Base-by-base conservation (phyloP, 2,113 vertebrate genomes). In the Kobus ellipsiprymnus region DNA sequence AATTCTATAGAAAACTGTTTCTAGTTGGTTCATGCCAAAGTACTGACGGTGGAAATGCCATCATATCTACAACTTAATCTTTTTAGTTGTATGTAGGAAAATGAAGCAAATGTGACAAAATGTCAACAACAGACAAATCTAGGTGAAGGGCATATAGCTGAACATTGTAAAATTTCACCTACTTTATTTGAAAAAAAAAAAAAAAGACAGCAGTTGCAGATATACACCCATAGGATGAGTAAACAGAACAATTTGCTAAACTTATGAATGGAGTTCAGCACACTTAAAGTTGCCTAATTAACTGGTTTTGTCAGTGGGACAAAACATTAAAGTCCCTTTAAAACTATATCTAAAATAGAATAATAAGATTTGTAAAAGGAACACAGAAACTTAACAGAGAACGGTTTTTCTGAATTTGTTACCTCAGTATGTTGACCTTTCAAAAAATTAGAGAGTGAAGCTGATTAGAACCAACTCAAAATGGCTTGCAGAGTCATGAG, bases 401-500 rank as follows among this genome's bases (percentile, higher is more conserved):
- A 52, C 27, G 87, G 55, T 3, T 92, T 96, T 95, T 92, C 90
- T 87, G 27, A 87, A 64, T 33, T 46, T 89, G 36, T 87, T 84
- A 90, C 55, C 46, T 94, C 48, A 25, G 30, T 62, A 60, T 85
- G 92, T 6, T 81, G 87, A 71, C 64, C 78, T 96, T 96, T 92
- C 30, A 82, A 67, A 93, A 90, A 89, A 16, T 7, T 36, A 25
- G 5, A 82, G 78, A 59, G 21, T 50, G 25, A 94, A 48, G 12
- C 80, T 94, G 19, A 30, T 88, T 91, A 82, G 48, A 88, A 86
- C 85, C 94, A 78, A 48, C 67, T 78, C 67, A 33, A 44, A 91
- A 84, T 36, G 88, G 55, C 89, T 97, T 92, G 78, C 52, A 94
- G 55, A 62, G 87, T 94, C 89, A 52, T 57, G 93, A 64, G 54